Evolutionary conservation across 2,797 vertebrate genomes (phyloP), one percentile per base, ranked within the genome.

Genomic region (Antrozous pallidus): DNA sequence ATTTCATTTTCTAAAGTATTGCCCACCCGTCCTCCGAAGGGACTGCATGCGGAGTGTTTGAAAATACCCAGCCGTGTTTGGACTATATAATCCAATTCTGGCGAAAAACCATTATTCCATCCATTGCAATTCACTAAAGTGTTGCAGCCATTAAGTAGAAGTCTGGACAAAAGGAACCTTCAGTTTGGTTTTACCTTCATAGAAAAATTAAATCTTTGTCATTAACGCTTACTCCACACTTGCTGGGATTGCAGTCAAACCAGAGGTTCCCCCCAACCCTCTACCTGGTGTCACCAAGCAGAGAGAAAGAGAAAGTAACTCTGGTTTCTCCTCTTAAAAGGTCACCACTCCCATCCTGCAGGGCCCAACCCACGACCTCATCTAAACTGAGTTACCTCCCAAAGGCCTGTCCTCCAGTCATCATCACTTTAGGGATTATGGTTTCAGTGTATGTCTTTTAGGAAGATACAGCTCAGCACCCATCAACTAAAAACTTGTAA

Each of bases 1-100:
- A 12, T 88, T 95, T 91, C 78, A n/a, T 84, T 90, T 89, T 56
- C 90, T 74, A 84, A 91, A 31, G 28, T 94, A 40, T 20, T 80
- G 38, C 33, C 20, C 47, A 65, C 47, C 75, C 56, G 28, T 75
- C 65, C 13, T 75, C 24, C 18, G 89, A 42, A 91, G 88, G 45
- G 47, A 47, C 42, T 91, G n/a, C 58, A 56, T 77, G 71, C 38
- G 67, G 51, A 90, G 40, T 83, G 65, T 83, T 92, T 78, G 79
- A 86, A 85, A 91, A 80, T 91, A 17, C 31, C 17, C 38, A 51
- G 1, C 38, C 85, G n/a, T 81, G 36, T 85, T 84, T 58, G 17
- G 31, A 10, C 82, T 40, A 5, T 42, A 9, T 58, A 80, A 67
- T 80, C 40, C 47, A 45, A 6, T 75, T 89, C 79, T 88, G 80